Evolutionary conservation across 2,888 invertebrate species (phyloP).

Genomic region (Altica lythri): DNA sequence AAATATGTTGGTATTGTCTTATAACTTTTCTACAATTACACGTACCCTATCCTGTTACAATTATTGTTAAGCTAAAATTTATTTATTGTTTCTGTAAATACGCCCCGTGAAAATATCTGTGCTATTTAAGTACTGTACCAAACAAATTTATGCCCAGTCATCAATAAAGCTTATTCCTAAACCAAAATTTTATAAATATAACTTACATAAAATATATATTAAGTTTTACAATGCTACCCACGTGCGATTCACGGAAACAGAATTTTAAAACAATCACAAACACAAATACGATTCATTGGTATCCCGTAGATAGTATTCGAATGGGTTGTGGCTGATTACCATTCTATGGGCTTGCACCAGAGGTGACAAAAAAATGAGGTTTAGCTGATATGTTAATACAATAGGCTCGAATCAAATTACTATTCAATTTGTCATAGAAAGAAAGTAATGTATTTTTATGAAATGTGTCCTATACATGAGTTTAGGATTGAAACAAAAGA

Average conservation of each 20-base stretch:
- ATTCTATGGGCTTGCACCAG: conserved; percentile 10
- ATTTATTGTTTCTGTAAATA: no score
- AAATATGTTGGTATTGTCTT: no score
- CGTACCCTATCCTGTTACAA: no score
- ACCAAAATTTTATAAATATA: background rate
- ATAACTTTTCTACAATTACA: no score
- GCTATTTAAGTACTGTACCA: no score
- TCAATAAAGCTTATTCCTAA: background rate
- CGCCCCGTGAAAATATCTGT: no score
- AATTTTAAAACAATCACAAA: conserved; percentile 34
- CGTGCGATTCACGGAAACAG: conserved; percentile 29
- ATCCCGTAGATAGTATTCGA: conserved; percentile 20
- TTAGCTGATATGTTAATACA: conserved; percentile 4
- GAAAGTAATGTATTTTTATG: no score
- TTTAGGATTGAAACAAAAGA: no score
- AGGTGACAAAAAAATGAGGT: conserved; percentile 20
- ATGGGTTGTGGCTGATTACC: conserved; percentile 19
- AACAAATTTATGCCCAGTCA: conserved; percentile 20
- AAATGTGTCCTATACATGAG: no score
- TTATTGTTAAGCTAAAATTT: no score
- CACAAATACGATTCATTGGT: conserved; percentile 25
- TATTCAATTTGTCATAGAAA: no score
- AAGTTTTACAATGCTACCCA: conserved; percentile 28
- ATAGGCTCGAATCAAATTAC: no score
- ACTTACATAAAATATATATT: conserved; percentile 13